A percentile compares a stretch with the other conserved stretches of the same genome.
phyloP scores from a whole-genome alignment of 1,140 invertebrate species.

The Idris sp. region DNA sequence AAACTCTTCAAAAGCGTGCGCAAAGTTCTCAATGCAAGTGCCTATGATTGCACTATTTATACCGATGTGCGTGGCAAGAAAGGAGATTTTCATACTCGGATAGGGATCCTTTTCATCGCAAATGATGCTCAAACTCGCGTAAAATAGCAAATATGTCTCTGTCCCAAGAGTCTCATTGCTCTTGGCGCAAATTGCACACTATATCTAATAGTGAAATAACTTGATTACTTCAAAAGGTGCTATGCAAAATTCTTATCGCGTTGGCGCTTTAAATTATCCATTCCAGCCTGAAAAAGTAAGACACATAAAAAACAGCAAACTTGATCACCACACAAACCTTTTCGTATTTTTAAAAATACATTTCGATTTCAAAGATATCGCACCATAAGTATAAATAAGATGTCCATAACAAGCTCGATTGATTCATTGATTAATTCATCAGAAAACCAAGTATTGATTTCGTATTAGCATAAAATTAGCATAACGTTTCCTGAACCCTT shows the following conservation, averaged over 20 bases:
- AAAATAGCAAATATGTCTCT: slow-evolving; percentile 44
- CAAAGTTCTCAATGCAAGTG: slow-evolving; percentile 36
- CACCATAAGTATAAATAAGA: too few relatives aligned
- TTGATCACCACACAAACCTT: too few relatives aligned
- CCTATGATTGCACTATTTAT: slow-evolving; percentile 58
- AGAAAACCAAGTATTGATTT: slow-evolving; percentile 34
- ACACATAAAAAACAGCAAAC: too few relatives aligned
- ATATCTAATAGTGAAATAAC: slow-evolving; percentile 77
- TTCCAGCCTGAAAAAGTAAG: slow-evolving; percentile 42
- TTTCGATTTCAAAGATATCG: slow-evolving; percentile 46
- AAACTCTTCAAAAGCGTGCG: slow-evolving; percentile 42
- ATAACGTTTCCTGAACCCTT: slow-evolving; percentile 11
- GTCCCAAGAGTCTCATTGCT: slow-evolving; percentile 42
- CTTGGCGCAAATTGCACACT: slow-evolving; percentile 66
- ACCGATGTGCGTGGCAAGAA: slow-evolving; percentile 39
- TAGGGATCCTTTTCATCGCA: slow-evolving; percentile 41
- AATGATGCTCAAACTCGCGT: slow-evolving; percentile 36
- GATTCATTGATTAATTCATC: slow-evolving; percentile 32
- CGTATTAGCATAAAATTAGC: slow-evolving; percentile 43
- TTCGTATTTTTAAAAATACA: too few relatives aligned
- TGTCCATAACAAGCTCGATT: slow-evolving; percentile 10
- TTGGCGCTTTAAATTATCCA: slow-evolving; percentile 73
- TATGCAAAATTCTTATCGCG: slow-evolving; percentile 74
- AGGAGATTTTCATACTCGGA: slow-evolving; percentile 38
- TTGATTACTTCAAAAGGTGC: slow-evolving; percentile 75